phyloP scores from a whole-genome alignment of 2,113 vertebrate genomes.

The Petrocephalus zakoni region DNA sequence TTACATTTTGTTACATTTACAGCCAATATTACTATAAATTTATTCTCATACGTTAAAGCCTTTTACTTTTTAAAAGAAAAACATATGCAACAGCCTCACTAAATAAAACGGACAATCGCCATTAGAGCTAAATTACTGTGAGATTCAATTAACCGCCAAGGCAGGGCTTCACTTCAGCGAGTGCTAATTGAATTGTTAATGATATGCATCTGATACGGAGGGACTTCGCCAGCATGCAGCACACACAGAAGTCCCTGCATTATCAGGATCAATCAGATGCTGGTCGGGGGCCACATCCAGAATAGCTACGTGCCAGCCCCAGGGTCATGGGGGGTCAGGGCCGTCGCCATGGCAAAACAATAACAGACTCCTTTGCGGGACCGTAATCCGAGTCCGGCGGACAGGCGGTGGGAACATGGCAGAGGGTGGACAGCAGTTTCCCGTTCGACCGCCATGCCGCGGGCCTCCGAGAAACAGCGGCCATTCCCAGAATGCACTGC shows the following conservation, averaged over 20 bases:
- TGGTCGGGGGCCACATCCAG: constrained; percentile 62
- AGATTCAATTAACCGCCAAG: constrained; percentile 37
- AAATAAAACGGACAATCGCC: background rate
- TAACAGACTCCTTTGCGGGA: constrained; percentile 62
- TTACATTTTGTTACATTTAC: background rate
- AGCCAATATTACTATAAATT: background rate
- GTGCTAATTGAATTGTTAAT: constrained; percentile 69
- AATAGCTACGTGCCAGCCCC: constrained; percentile 58
- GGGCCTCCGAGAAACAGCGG: background rate
- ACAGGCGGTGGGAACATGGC: constrained; percentile 68
- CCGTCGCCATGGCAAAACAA: constrained; percentile 79
- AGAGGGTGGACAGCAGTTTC: constrained; percentile 48
- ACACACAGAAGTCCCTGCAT: constrained; percentile 53
- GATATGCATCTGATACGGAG: constrained; percentile 64
- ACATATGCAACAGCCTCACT: background rate
- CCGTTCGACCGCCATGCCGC: constrained; percentile 32
- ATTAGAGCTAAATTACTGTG: constrained; percentile 43
- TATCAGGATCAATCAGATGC: constrained; percentile 81
- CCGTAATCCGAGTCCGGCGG: constrained; percentile 73
- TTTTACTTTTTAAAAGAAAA: background rate
- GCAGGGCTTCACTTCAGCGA: constrained; percentile 35
- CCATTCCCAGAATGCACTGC: constrained; percentile 1
- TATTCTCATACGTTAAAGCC: background rate
- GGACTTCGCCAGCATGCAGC: constrained; percentile 52
- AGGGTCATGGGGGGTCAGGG: constrained; percentile 73